A percentile compares a stretch with the other conserved stretches of the same genome.
Evolutionary conservation across 2,888 invertebrate species (phyloP).

Genomic region (Sarcophaga variegata): DNA sequence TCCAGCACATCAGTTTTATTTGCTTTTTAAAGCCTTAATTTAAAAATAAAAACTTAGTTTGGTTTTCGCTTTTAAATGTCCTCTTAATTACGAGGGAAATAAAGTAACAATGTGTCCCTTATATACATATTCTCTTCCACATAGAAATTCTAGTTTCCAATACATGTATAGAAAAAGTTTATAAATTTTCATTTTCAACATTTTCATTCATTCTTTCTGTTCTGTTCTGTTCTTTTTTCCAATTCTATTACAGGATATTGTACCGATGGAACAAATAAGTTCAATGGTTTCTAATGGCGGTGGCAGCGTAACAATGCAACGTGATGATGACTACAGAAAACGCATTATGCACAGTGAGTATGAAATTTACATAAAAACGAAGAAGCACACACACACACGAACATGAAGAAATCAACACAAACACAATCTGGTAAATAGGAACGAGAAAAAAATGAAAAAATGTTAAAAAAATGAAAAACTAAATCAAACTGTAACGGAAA

Average conservation of each 20-base stretch:
- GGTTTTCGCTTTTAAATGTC: no score
- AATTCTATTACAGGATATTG: constrained; percentile 78
- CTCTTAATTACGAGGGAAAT: no score
- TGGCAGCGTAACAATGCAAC: constrained; percentile 80
- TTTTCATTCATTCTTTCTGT: background rate
- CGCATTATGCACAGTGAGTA: constrained; percentile 81
- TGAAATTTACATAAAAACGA: constrained; percentile 38
- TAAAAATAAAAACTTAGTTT: no score
- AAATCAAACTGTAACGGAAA: constrained; percentile 1
- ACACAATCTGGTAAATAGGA: background rate
- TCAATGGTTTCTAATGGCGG: constrained; percentile 81
- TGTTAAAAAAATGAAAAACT: background rate
- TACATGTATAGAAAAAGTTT: background rate
- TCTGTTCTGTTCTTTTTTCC: background rate
- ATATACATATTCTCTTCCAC: no score
- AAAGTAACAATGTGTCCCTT: no score
- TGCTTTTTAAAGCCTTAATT: no score
- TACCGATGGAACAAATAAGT: constrained; percentile 82
- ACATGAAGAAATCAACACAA: background rate
- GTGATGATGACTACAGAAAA: constrained; percentile 81
- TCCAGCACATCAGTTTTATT: no score
- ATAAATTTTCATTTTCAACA: background rate
- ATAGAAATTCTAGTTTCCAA: no score
- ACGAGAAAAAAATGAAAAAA: background rate
- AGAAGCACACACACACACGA: background rate